These are phyloP conservation scores for Plecturocebus donacophilus DNA, from an alignment of 2,113 vertebrate species.

Conservation along the genomic window DNA sequence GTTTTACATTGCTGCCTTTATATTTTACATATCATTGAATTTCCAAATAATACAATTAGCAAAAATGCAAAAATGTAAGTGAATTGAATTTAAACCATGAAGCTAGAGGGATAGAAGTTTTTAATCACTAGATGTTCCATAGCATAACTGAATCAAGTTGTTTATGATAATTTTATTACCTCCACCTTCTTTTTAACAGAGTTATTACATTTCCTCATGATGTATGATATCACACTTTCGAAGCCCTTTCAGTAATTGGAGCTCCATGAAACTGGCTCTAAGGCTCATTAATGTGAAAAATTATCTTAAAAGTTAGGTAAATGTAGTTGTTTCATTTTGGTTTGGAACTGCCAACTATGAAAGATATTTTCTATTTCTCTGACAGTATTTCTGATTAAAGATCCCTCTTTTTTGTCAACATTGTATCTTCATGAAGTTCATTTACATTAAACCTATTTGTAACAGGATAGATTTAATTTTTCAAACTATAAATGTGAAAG, in stretches of 20 bases:
- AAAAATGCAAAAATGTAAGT: constrained; percentile 56
- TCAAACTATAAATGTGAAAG: neutral
- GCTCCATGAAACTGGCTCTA: constrained; percentile 45
- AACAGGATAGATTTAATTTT: neutral
- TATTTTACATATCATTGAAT: constrained; percentile 76
- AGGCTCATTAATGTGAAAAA: constrained; percentile 75
- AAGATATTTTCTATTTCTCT: constrained; percentile 3
- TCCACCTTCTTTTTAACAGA: constrained; percentile 50
- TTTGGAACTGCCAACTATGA: constrained; percentile 18
- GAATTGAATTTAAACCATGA: constrained; percentile 59
- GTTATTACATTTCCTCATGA: constrained; percentile 70
- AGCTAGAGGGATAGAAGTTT: constrained; percentile 55
- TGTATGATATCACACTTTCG: constrained; percentile 26
- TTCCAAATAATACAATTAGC: constrained; percentile 73
- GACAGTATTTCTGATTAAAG: constrained; percentile 2
- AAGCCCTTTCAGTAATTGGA: constrained; percentile 69
- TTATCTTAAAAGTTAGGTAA: constrained; percentile 59
- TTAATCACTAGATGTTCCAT: constrained; percentile 75
- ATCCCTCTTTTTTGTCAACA: neutral
- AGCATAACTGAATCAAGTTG: constrained; percentile 69
- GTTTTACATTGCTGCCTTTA: constrained; percentile 65
- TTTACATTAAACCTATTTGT: neutral
- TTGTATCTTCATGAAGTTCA: neutral
- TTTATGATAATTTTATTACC: constrained; percentile 78
- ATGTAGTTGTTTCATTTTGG: constrained; percentile 44